Base-by-base conservation (phyloP, 2,888 invertebrate species). In the Sphecodes monilicornis region DNA sequence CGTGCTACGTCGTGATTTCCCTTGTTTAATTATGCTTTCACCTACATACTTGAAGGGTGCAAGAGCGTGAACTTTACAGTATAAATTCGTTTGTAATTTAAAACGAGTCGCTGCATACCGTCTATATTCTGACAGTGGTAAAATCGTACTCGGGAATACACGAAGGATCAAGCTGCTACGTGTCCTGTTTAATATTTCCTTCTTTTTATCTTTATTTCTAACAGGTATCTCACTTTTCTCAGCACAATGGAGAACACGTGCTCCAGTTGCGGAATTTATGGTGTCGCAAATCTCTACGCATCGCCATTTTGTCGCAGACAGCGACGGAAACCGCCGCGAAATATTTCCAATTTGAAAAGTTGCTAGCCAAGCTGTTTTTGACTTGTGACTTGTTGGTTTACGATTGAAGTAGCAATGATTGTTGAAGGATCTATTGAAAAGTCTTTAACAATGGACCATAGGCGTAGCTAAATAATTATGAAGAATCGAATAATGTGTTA, bases 51-150 rank as follows among this genome's bases (percentile, higher is more conserved):
- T 11, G 66, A 3, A n/a, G 4, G 32, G 36, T 1, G 66, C 22
- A 5, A 11, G 66, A 3, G 4, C 32, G 11, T 22, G 22, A 18
- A 22, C 66, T 22, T 36, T 66, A 4, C 10, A 10, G 22, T 36
- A 66, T 11, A 66, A 22, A 66, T 66, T 36, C 66, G 36, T 66
- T 66, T 66, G 66, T 66, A 66, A 66, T 36, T 66, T 66, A 66
- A 66, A 66, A 36, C 66, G 36, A 10, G 64, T 18, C 22, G 22
- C 22, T 32, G 0, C 13, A 3, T 18, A 1, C 32, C 18, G 64
- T 66, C 66, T 36, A 36, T 66, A 66, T 36, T 22, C 22, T 22
- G 18, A 66, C 32, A 66, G 3, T 66, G 32, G 3, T 22, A 1
- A 22, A 64, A 32, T 29, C 6, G 18, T 64, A 1, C 64, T 29